phyloP scores from a whole-genome alignment of 1,140 invertebrate genomes.

The Probaryconus sp. region DNA sequence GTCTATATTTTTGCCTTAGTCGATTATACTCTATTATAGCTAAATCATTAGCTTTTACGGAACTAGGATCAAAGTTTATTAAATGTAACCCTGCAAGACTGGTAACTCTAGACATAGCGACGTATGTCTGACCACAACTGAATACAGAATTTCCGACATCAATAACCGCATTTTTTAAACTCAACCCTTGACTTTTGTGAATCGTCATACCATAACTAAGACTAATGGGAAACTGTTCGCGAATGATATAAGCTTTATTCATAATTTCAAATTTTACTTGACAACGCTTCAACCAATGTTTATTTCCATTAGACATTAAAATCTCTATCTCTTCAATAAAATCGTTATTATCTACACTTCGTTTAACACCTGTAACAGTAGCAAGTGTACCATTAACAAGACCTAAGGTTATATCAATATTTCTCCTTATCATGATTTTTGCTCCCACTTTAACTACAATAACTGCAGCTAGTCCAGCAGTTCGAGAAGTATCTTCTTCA shows the following conservation, averaged over 20 bases:
- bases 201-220: constrained; percentile 72
- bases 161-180: constrained; percentile 64
- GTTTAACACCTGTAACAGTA: constrained; percentile 42
- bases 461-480: constrained; percentile 10
- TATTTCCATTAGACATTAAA: constrained; percentile 19
- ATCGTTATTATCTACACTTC: constrained; percentile 14
- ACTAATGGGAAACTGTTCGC: constrained; percentile 71
- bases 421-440: constrained; percentile 62
- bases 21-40: constrained; percentile 65
- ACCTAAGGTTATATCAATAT: constrained; percentile 63
- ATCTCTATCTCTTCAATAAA: constrained; percentile 40
- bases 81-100: constrained; percentile 64
- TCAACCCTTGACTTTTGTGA: constrained; percentile 73
- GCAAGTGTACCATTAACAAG: constrained; percentile 66
- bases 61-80: constrained; percentile 64
- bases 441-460: constrained; percentile 49
- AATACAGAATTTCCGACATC: constrained; percentile 67
- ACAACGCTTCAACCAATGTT: constrained; percentile 41
- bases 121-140: constrained; percentile 68
- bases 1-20: constrained; percentile 36
- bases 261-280: constrained; percentile 67
- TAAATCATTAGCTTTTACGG: constrained; percentile 48
- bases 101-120: constrained; percentile 69
- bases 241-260: constrained; percentile 60
- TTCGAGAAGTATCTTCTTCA: constrained; percentile 31